Conservation (phyloP, 1,140 invertebrate genomes). For the Stegodyphus dumicola region DNA sequence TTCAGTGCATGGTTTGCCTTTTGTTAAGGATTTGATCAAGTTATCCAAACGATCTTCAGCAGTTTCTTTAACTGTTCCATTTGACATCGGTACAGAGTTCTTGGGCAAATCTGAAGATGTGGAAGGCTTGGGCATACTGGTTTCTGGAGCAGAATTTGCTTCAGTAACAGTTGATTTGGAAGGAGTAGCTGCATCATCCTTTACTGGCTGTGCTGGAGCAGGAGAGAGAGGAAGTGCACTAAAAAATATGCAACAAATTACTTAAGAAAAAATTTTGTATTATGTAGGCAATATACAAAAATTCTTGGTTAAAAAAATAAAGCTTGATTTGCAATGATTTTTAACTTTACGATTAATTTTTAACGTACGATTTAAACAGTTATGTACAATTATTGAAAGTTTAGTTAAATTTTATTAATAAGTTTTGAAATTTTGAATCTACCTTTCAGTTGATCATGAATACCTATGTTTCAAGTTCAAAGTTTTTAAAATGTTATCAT, state of each 20-base stretch:
- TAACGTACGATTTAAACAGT: no score
- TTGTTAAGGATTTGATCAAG: conserved; percentile 75
- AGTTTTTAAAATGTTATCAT: no score
- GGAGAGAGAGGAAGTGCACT: conserved; percentile 39
- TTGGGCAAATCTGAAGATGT: conserved; percentile 29
- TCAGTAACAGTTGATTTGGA: background rate
- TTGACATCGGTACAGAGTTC: conserved; percentile 16
- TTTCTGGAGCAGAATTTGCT: conserved; percentile 29
- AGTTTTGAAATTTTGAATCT: no score
- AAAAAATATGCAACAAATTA: background rate
- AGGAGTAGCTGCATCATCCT: background rate
- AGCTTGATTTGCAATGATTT: no score
- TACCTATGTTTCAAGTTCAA: no score
- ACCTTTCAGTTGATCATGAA: no score
- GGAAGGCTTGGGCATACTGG: conserved; percentile 11
- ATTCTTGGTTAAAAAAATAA: no score
- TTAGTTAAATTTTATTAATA: no score
- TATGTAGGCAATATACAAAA: background rate
- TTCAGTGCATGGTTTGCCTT: conserved; percentile 69
- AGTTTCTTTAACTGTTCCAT: conserved; percentile 57
- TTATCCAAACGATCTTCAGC: conserved; percentile 75
- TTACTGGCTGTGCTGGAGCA: background rate
- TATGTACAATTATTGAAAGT: no score
- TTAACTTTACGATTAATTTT: no score
- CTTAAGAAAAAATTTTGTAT: background rate